These are phyloP conservation scores for Philereme transversata DNA, from an alignment of 2,888 invertebrate species.

Conservation along the genomic window DNA sequence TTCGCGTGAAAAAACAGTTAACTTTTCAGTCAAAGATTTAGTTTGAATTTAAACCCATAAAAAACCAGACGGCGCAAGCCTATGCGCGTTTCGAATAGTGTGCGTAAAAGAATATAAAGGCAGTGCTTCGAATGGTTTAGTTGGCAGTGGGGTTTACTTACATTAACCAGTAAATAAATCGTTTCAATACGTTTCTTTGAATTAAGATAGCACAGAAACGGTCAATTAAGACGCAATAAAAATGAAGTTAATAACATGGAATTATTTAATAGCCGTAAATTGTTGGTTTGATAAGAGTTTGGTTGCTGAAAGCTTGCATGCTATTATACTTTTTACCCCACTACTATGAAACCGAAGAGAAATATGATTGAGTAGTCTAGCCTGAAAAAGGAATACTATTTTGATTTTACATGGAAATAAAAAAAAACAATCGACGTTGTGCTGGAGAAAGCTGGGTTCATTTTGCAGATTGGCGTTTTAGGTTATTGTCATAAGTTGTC, in stretches of 20 bases:
- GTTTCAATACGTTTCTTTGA: slow-evolving; percentile 61
- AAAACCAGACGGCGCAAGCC: no score
- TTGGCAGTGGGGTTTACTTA: slow-evolving; percentile 28
- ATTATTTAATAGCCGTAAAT: slow-evolving; percentile 54
- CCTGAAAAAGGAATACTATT: no score
- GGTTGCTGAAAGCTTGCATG: slow-evolving; percentile 45
- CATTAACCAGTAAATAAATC: slow-evolving; percentile 73
- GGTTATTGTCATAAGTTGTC: no score
- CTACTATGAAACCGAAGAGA: background rate
- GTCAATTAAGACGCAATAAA: slow-evolving; percentile 64
- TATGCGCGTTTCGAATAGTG: no score
- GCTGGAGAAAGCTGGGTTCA: no score
- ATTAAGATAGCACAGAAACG: slow-evolving; percentile 62
- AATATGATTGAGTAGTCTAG: background rate
- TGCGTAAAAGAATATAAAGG: no score
- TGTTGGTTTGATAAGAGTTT: slow-evolving; percentile 42
- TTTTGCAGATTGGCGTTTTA: no score
- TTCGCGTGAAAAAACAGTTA: no score
- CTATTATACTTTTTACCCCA: slow-evolving; percentile 34
- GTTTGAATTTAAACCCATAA: no score
- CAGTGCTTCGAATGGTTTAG: slow-evolving; percentile 3
- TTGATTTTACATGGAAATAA: no score
- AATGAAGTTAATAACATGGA: slow-evolving; percentile 51
- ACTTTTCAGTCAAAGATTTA: no score
- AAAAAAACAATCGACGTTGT: no score